Conservation (phyloP, 1,140 invertebrate genomes). For the Alviniconcha marisindica region DNA sequence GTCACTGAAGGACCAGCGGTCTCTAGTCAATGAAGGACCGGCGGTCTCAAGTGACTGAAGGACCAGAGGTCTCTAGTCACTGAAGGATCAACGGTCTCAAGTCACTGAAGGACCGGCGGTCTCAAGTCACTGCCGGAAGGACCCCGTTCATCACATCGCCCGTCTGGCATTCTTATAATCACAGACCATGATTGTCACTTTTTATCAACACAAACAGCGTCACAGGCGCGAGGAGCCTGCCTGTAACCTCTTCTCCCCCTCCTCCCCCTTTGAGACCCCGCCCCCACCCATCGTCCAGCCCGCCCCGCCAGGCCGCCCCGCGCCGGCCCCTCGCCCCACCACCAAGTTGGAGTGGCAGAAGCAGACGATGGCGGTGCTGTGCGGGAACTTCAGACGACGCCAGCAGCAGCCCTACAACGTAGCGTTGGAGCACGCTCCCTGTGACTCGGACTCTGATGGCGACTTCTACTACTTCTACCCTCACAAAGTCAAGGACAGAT, state of each 20-base stretch:
- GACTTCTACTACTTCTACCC: constrained; percentile 41
- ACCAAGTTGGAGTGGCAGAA: background rate
- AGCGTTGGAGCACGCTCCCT: background rate
- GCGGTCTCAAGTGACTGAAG: no score
- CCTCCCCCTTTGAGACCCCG: constrained; percentile 19
- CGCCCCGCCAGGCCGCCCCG: no score
- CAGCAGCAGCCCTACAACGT: constrained; percentile 6
- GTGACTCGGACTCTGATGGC: constrained; percentile 16
- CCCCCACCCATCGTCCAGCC: constrained; percentile 19
- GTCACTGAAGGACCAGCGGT: no score
- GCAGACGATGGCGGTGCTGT: constrained; percentile 5
- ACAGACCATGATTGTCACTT: constrained; percentile 33
- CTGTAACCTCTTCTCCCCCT: background rate
- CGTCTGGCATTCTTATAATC: background rate
- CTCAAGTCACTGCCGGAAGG: background rate
- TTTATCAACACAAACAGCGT: constrained; percentile 9
- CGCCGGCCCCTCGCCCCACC: no score
- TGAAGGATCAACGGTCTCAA: background rate
- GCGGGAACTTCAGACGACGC: constrained; percentile 2
- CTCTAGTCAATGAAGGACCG: no score
- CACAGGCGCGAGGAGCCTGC: background rate
- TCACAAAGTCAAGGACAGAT: constrained; percentile 35
- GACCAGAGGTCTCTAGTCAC: background rate
- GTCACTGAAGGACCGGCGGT: background rate
- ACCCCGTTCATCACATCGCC: no score